Conservation (phyloP, 2,113 vertebrate genomes). For the Hyaena hyaena region DNA sequence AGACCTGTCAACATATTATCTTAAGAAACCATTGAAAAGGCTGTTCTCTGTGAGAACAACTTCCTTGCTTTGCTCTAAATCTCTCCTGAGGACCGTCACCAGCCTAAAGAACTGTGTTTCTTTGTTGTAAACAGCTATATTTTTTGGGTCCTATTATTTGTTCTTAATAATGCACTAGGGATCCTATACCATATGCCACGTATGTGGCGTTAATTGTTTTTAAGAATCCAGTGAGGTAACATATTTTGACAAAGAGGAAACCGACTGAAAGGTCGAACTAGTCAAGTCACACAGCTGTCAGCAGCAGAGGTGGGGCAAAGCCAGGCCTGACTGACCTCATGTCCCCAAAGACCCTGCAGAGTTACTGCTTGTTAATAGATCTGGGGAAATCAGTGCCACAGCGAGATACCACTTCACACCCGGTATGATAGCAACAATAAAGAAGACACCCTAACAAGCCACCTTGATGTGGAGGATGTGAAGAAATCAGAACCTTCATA, state of each 20-base stretch:
- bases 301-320: too few species aligned
- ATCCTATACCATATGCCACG: neutral
- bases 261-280: neutral
- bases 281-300: neutral
- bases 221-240: neutral
- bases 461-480: neutral
- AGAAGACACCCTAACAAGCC: neutral
- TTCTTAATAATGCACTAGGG: neutral
- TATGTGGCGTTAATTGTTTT: neutral
- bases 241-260: constrained; percentile 8
- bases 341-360: neutral
- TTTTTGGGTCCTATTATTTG: neutral
- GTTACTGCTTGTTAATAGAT: neutral
- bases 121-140: neutral
- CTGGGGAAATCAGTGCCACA: neutral
- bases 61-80: neutral
- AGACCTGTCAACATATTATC: neutral
- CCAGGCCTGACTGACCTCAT: neutral
- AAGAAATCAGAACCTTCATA: neutral
- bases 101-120: neutral
- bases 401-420: neutral
- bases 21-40: neutral
- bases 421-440: neutral
- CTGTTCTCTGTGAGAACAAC: neutral
- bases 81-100: neutral